Evolutionary conservation across 2,113 vertebrate genomes (phyloP), one percentile per base, ranked within the genome.

Genomic region (Bambusicola thoracicus): DNA sequence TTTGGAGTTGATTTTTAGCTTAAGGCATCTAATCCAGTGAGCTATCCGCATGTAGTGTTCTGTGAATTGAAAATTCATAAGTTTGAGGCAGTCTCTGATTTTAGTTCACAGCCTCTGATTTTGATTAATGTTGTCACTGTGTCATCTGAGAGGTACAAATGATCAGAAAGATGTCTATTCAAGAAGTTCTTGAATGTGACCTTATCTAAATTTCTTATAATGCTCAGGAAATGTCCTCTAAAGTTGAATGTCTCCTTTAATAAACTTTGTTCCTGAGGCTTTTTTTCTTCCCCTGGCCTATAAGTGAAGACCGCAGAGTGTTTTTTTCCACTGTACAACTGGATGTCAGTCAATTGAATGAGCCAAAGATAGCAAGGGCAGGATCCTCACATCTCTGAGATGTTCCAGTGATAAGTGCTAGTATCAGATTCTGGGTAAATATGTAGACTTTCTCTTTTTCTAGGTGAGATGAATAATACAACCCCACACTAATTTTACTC

Each of bases 61-160:
- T 93, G 44, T 85, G 85, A 89, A 94, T 22, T 70, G 75, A 80
- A 89, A 89, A 80, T 89, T 11, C 0, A 0, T 67, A 67, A 69
- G 29, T 91, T 82, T 80, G 46, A 77, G 56, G 38, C 44, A 92
- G 49, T 6, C 13, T 87, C 49, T 91, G 87, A 87, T 92, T 91
- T 91, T 83, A 77, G 59, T 85, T 93, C 59, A 77, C 32, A 85
- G 89, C 14, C 76, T 87, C 67, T 82, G 76, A 91, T 77, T 89
- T 96, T 89, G 87, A 94, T 94, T 91, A 89, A 82, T 87, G 65
- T 77, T 93, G 87, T 95, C 87, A 91, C 44, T 77, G 16, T 91
- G 87, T 89, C 90, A 93, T 62, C 87, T 77, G 20, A 70, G 75
- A 92, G 25, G 55, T 80, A 77, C 56, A 74, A 69, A 83, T 81